phyloP scores from a whole-genome alignment of 2,113 vertebrate species.

The Vireo altiloquus region DNA sequence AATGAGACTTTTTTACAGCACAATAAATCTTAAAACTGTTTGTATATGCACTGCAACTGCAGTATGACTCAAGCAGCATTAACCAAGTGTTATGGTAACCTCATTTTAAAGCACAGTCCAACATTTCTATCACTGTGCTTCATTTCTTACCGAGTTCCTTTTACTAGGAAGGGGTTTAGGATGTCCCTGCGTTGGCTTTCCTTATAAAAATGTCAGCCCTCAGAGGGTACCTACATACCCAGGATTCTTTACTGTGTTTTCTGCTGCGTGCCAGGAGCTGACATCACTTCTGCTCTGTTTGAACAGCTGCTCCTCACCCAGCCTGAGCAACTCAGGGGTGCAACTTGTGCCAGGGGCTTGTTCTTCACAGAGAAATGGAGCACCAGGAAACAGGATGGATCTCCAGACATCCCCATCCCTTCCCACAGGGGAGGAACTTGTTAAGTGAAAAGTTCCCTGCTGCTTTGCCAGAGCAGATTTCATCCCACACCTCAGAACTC shows the following conservation, averaged over 20 bases:
- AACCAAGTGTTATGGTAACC: slow-evolving; percentile 28
- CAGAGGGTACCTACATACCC: not conserved
- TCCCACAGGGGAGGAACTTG: not conserved
- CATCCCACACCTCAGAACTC: not conserved
- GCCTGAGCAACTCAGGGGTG: not conserved
- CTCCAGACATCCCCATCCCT: not conserved
- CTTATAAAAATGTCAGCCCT: slow-evolving; percentile 20
- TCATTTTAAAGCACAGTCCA: not conserved
- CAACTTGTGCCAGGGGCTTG: not conserved
- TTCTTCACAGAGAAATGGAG: not conserved
- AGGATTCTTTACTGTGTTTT: slow-evolving; percentile 8
- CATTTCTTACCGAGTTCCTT: not conserved
- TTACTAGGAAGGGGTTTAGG: slow-evolving; percentile 17
- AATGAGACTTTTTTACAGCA: slow-evolving; percentile 46
- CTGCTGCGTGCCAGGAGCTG: not conserved
- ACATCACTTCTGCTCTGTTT: slow-evolving; percentile 46
- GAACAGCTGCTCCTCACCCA: slow-evolving; percentile 13
- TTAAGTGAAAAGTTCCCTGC: not conserved
- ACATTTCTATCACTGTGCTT: not conserved
- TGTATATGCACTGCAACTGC: not conserved
- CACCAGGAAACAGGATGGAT: not conserved
- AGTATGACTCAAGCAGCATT: not conserved
- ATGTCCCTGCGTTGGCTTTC: not conserved
- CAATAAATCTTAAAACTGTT: slow-evolving; percentile 28
- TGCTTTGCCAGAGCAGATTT: not conserved